These are phyloP conservation scores for Leptinotarsa texana DNA, from an alignment of 1,140 invertebrate genomes.

Conservation along the genomic window DNA sequence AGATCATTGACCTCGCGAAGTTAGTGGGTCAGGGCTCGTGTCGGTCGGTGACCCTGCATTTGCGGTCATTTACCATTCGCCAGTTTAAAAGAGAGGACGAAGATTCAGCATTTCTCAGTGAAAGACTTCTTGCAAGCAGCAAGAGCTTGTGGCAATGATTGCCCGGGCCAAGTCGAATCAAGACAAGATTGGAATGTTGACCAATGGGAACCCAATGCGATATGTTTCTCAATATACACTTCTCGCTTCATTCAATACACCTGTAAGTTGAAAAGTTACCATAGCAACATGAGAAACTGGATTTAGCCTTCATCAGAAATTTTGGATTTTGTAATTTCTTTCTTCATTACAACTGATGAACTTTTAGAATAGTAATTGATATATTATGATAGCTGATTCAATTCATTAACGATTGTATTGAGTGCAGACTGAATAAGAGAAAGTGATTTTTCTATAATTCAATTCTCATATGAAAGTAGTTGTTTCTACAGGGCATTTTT, in stretches of 20 bases:
- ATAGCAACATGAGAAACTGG: too few relatives aligned
- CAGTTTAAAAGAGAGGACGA: constrained; percentile 15
- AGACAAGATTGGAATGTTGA: constrained; percentile 7
- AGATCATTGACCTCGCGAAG: constrained; percentile 56
- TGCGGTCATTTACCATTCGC: constrained; percentile 51
- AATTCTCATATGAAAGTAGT: too few relatives aligned
- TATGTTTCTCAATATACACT: constrained; percentile 2
- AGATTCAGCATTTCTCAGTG: constrained; percentile 16
- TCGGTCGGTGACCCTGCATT: constrained; percentile 49
- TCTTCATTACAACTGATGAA: too few relatives aligned
- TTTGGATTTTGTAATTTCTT: too few relatives aligned
- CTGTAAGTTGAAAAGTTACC: too few relatives aligned
- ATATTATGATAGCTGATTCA: too few relatives aligned
- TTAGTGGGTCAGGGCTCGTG: constrained; percentile 56
- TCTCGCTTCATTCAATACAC: background rate
- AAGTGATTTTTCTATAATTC: too few relatives aligned
- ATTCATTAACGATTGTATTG: too few relatives aligned
- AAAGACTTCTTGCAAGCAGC: constrained; percentile 5
- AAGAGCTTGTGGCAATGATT: background rate
- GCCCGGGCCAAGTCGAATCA: constrained; percentile 19
- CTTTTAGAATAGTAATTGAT: too few relatives aligned
- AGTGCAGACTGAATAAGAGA: too few relatives aligned
- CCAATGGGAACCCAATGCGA: background rate
- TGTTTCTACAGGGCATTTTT: too few relatives aligned
- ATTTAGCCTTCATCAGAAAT: too few relatives aligned